Percentiles rank a stretch among this genome's conserved stretches.
phyloP scores from a whole-genome alignment of 2,797 vertebrate species.

The Poeciliopsis turneri region DNA sequence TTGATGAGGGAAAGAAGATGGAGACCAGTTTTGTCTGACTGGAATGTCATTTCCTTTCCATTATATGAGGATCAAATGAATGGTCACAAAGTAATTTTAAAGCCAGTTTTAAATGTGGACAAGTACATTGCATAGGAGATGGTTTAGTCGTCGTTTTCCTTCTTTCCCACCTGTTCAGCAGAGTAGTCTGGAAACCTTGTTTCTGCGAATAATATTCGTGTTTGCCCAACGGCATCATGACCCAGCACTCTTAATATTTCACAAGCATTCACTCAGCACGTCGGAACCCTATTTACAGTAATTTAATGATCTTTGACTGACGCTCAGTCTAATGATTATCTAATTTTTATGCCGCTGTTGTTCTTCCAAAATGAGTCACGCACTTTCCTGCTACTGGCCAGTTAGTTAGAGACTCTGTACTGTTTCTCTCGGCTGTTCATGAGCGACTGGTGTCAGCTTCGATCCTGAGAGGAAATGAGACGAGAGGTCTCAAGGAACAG shows the following conservation, averaged over 20 bases:
- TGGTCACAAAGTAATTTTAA: slow-evolving; percentile 18
- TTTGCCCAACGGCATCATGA: not conserved
- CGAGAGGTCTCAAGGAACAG: slow-evolving; percentile 63
- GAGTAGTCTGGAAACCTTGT: slow-evolving; percentile 10
- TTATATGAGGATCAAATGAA: not conserved
- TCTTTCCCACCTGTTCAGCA: slow-evolving; percentile 2
- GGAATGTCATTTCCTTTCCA: not conserved
- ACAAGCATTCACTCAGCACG: slow-evolving; percentile 19
- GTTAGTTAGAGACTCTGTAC: slow-evolving; percentile 31
- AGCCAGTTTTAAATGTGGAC: slow-evolving; percentile 37
- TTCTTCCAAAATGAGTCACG: slow-evolving; percentile 13
- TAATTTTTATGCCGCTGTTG: slow-evolving; percentile 22
- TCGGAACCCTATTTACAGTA: slow-evolving; percentile 12
- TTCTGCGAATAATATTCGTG: slow-evolving; percentile 1
- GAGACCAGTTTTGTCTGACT: not conserved
- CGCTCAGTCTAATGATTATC: slow-evolving; percentile 28
- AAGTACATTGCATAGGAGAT: slow-evolving; percentile 21
- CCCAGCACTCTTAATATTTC: slow-evolving; percentile 14
- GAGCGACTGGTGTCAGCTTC: slow-evolving; percentile 56
- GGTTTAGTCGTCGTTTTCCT: slow-evolving; percentile 17
- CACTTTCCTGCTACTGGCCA: slow-evolving; percentile 15
- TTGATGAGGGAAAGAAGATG: slow-evolving; percentile 31
- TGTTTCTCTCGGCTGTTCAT: slow-evolving; percentile 51
- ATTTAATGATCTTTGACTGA: slow-evolving; percentile 38
- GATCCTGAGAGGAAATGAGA: slow-evolving; percentile 72